Percentiles rank a stretch among this genome's conserved stretches.
phyloP scores from a whole-genome alignment of 2,797 vertebrate genomes.

The Liparis tanakae region DNA sequence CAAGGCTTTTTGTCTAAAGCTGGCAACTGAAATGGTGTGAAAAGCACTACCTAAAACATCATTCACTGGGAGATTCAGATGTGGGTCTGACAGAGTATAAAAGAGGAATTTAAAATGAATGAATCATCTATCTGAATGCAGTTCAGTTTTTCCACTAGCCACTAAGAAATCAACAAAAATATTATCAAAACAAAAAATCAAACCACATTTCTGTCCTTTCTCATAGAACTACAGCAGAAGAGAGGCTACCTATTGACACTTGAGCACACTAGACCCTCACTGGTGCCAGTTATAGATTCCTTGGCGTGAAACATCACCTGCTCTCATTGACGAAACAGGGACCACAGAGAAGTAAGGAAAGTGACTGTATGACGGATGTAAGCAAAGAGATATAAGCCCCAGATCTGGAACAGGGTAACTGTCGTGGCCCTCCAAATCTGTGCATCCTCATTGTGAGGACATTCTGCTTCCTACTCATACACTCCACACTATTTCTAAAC shows the following conservation, averaged over 20 bases:
- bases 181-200: slow-evolving; percentile 18
- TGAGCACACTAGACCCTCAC: slow-evolving; percentile 45
- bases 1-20: slow-evolving; percentile 59
- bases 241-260: slow-evolving; percentile 38
- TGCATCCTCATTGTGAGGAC: slow-evolving; percentile 68
- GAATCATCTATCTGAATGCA: slow-evolving; percentile 35
- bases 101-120: slow-evolving; percentile 46
- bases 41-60: slow-evolving; percentile 57
- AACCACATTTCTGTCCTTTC: slow-evolving; percentile 27
- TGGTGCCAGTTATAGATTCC: slow-evolving; percentile 59
- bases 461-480: slow-evolving; percentile 45
- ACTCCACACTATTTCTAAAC: slow-evolving; percentile 49
- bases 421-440: slow-evolving; percentile 58
- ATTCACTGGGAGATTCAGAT: slow-evolving; percentile 47
- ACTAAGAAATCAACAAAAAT: slow-evolving; percentile 33
- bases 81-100: slow-evolving; percentile 58
- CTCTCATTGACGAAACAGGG: slow-evolving; percentile 50
- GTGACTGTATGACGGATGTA: slow-evolving; percentile 64
- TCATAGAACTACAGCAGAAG: slow-evolving; percentile 39
- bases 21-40: slow-evolving; percentile 64
- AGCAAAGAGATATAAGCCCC: slow-evolving; percentile 80
- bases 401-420: slow-evolving; percentile 81
- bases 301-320: slow-evolving; percentile 66
- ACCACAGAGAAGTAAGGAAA: slow-evolving; percentile 57
- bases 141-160: slow-evolving; percentile 44